Conservation (phyloP, 2,888 invertebrate genomes). For the Autographa pulchrina region DNA sequence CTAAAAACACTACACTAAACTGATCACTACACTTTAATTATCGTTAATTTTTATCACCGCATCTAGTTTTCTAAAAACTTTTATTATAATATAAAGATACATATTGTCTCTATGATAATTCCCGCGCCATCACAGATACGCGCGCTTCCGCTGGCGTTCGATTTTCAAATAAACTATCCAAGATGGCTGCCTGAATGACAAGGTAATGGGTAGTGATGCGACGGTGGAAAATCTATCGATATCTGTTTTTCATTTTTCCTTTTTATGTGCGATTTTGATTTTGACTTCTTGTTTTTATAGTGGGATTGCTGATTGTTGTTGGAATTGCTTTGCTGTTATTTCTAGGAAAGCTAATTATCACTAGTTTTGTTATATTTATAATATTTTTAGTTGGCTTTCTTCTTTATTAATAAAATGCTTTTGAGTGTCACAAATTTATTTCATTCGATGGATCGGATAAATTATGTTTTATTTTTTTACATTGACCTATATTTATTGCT, state of each 20-base stretch:
- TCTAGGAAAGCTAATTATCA: too few relatives aligned
- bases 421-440: too few relatives aligned
- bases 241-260: conserved; percentile 39
- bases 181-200: conserved; percentile 80
- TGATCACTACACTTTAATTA: conserved; percentile 11
- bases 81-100: conserved; percentile 9
- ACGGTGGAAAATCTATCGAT: conserved; percentile 64
- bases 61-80: not conserved
- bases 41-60: not conserved
- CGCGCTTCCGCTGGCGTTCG: conserved; percentile 81
- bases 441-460: too few relatives aligned
- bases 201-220: conserved; percentile 73
- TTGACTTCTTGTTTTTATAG: not conserved
- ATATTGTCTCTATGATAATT: conserved; percentile 28
- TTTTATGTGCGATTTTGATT: not conserved
- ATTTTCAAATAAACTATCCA: conserved; percentile 86
- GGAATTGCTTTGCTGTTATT: too few relatives aligned
- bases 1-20: not conserved
- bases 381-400: too few relatives aligned
- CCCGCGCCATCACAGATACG: conserved; percentile 64
- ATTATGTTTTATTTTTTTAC: too few relatives aligned
- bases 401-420: too few relatives aligned
- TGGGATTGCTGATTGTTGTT: too few relatives aligned
- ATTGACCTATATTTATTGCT: too few relatives aligned
- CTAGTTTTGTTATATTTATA: too few relatives aligned